Base-by-base conservation (phyloP, 1,140 invertebrate species). In the Tetranychus urticae region DNA sequence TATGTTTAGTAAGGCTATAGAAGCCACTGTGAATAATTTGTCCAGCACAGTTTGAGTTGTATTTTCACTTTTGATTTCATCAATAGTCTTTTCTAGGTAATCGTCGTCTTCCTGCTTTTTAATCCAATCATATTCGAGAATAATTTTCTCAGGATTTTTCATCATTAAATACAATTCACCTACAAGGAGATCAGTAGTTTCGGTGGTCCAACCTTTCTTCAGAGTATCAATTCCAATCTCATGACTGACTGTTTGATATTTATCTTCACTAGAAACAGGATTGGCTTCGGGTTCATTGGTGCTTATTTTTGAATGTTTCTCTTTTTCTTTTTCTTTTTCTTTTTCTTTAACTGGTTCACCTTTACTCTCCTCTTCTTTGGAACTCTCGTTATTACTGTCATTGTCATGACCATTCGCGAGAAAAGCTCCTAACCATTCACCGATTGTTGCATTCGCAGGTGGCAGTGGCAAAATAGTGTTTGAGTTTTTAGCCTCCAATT, bases 141-240 rank as follows among this genome's bases (percentile, higher is more conserved):
- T 33, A 31, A 65, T 60, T 36, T 60, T 65, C 23, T 39, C 47
- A 3, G 64, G 64, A 48, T 47, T 55, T 48, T 42, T 36, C 23
- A 65, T 50, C 10, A 62, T 37, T 50, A 65, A 39, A 61, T 63
- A 63, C 14, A 65, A 37, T 55, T 65, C 64, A 37, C 64, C 64
- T 37, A 65, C 63, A 31, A 57, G 56, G 10, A 65, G n/a, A 57
- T 58, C 42, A 34, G 46, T 58, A 35, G 59, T 58, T 13, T 57
- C 45, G 3, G 34, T 13, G 50, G 64, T 60, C 64, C 64, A 65
- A 54, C 64, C 64, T 45, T 59, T 56, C 58, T 45, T 42, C 6
- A 58, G 6, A 45, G 33, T 42, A n/a, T 45, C 37, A 14, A 46
- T n/a, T 10, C 45, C 57, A 45, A 58, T 6, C 2, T 13, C 36